Evolutionary conservation across 2,797 vertebrate species (phyloP), one percentile per base, ranked within the genome.

Genomic region (Sebastes diploproa): DNA sequence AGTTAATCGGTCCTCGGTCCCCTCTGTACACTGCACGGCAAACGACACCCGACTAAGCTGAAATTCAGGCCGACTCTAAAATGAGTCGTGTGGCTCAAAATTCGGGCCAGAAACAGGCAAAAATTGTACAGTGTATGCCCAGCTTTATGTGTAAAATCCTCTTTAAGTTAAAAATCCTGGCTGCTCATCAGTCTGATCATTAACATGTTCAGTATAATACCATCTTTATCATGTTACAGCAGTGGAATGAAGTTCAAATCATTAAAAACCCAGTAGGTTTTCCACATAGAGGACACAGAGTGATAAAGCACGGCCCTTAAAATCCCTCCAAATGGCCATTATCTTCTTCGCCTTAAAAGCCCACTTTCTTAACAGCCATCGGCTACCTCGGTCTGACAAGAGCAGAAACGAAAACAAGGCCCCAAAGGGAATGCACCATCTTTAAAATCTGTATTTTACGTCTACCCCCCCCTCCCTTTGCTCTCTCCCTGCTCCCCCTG

Each of bases 281-380:
- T 72, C 50, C 56, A 54, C 79, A 72, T 34, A 34, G 14, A 74
- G 16, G 18, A 76, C 77, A 78, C 12, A 75, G 10, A 77, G 22
- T 20, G 72, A 78, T 56, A 61, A 76, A 74, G 62, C 42, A 75
- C 55, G 7, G 6, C 73, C 77, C 42, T 77, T 87, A 75, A 80
- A 77, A 79, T 81, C 61, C 65, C 2, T 77, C 46, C 72, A 55
- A 73, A 82, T 56, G 54, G 29, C 81, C 72, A 86, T 74, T 42
- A 67, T 64, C 54, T 46, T 67, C 36, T 66, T 74, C 59, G 50
- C 66, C 76, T 82, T 74, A 80, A 85, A 83, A 81, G 54, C 12
- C 18, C 65, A 69, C 29, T 72, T 54, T 82, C 67, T 32, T 50
- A 32, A 42, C 2, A 66, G 71, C 80, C 76, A 74, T 62, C 4